Evolutionary conservation across 2,797 vertebrate species (phyloP).

Genomic region (Enteromius unitaeniatus): DNA sequence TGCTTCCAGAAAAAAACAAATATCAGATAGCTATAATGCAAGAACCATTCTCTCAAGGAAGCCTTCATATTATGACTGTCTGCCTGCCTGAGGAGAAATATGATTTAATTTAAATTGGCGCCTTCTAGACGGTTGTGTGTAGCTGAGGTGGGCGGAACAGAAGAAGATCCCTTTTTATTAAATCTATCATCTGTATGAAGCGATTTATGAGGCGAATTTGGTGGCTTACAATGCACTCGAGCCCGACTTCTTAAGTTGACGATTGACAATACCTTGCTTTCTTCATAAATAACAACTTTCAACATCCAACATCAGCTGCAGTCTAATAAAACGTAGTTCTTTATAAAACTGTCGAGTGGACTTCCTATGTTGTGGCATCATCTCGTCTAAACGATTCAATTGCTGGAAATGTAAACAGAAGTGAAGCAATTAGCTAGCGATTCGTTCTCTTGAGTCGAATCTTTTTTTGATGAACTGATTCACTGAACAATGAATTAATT

Average conservation of each 20-base stretch:
- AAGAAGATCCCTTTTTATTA: neutral
- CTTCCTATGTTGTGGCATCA: neutral
- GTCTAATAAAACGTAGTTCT: neutral
- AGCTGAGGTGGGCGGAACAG: neutral
- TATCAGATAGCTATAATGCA: neutral
- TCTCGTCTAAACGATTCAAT: neutral
- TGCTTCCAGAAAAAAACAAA: too few species aligned
- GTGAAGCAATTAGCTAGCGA: neutral
- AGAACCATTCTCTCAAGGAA: conserved; percentile 10
- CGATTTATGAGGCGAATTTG: neutral
- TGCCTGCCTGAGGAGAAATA: conserved; percentile 29
- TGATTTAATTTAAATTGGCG: conserved; percentile 41
- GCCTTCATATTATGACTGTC: conserved; percentile 16
- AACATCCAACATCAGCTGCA: neutral
- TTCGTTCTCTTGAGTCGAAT: neutral
- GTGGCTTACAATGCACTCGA: neutral
- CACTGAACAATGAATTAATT: neutral
- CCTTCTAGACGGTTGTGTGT: conserved; percentile 17
- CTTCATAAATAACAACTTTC: neutral
- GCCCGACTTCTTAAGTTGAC: neutral
- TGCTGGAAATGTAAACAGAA: neutral
- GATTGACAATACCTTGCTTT: neutral
- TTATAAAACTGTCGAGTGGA: neutral
- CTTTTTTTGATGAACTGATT: neutral
- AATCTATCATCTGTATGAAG: neutral